Base-by-base conservation (phyloP, 1,140 invertebrate genomes). In the Onthophagus taurus region DNA sequence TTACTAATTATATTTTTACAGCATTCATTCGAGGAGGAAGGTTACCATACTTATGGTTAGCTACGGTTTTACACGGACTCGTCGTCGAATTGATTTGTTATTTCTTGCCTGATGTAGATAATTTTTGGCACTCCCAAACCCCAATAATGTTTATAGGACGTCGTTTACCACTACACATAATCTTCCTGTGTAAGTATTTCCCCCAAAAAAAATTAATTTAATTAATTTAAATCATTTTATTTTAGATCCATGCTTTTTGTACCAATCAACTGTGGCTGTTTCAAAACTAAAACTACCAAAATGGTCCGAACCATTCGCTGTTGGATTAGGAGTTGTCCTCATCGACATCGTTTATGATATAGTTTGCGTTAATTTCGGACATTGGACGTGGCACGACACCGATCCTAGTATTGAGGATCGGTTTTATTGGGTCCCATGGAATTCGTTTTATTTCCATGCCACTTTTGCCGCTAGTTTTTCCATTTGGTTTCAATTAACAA, bases 321-420 rank as follows among this genome's bases (percentile, higher is more conserved):
- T 84, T 29, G 85, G 85, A 2, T 60, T 89, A n/a, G 58, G 74
- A 2, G 76, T 76, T 0, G 80, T 87, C 0, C 64, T 87, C 8
- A 71, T 88, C 14, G 85, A 89, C 57, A 70, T 89, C 29, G 85
- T 85, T 0, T 89, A 84, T 57, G 85, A 89, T 54, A 85, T 89
- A 21, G 77, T 85, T 42, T 75, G 79, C 1, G 78, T 89, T 0
- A 85, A 86, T 59, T 80, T 84, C 55, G 60, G 86, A 1, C 85
- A 85, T 65, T 89, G 85, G 85, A 85, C 80, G 1, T 89, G 84
- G 84, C 85, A 89, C 58, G 84, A 87, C 58, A 87, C 84, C 0
- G 85, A 88, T 63, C 82, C 84, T 2, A 88, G 88, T 60, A 81
- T 89, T 45, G 73, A 55, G 38, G 84, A 89, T 55, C 71, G 83